Evolutionary conservation across 2,888 invertebrate species (phyloP), one percentile per base, ranked within the genome.

Genomic region (Palloptera scutellata): DNA sequence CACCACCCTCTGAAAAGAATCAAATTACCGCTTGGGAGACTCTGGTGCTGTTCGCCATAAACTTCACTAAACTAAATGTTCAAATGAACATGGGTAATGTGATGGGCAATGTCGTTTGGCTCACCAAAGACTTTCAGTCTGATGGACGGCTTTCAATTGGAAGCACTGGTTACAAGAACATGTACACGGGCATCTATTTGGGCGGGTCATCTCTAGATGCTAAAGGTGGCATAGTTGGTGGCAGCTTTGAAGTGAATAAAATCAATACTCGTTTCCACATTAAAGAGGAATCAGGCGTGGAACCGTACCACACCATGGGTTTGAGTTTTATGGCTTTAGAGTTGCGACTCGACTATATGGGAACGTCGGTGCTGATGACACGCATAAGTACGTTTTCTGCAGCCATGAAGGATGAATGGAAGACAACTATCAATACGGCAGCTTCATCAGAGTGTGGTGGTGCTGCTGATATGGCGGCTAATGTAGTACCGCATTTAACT

Each of bases 1-100:
- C 88, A 9, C 87, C 87, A 41, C 87, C 89, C 0, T 88, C 88
- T 0, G 90, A 91, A 72, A 86, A 88, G 65, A 89, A 89, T 74
- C 88, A 88, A 68, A 88, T 90, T 71, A 90, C 93, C 4, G 92
- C 95, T 53, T 98, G 98, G 98, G 97, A 98, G 86, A 97, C 98
- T 3, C 86, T 97, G 61, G 98, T 98, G 3, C 87, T 98, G 66
- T 97, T 98, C 86, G 96, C 96, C 0, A 93, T 98, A 53, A 97
- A 98, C 87, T 96, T 98, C 84, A 96, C 97, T 57, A 92, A 94
- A 77, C 88, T 99, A 63, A 97, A 98, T 84, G 95, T 99, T 11
- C 95, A 96, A 81, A 98, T 98, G 93, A 98, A 98, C 85, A 99
- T 99, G 97, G 97, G 98, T 53, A 98, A 98, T 81, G 97, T 98